phyloP scores from a whole-genome alignment of 2,888 invertebrate species.

The Cyclophora albipunctata region DNA sequence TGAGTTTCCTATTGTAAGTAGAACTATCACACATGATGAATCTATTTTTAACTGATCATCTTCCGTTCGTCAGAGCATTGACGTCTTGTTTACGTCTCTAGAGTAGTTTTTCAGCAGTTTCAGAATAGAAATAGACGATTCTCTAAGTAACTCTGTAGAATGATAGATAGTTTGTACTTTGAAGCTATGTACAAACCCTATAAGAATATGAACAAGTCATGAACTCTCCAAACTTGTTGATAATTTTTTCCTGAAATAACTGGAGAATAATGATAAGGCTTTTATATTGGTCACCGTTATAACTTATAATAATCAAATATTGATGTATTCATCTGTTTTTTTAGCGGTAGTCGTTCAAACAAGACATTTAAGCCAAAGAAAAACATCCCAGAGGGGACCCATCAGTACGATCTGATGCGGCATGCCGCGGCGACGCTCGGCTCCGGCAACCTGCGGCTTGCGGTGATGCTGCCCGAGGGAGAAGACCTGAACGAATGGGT shows the following conservation, averaged over 20 bases:
- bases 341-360: conserved; percentile 91
- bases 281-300: no score
- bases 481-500: conserved; percentile 99
- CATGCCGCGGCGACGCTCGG: conserved; percentile 99
- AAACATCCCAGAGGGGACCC: conserved; percentile 98
- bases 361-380: conserved; percentile 99
- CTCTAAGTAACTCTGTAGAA: no score
- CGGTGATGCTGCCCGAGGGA: conserved; percentile 97
- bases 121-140: conserved; percentile 9
- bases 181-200: no score
- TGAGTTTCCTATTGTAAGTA: conserved; percentile 82
- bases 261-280: no score
- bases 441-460: conserved; percentile 95
- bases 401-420: conserved; percentile 99
- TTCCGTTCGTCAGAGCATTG: conserved; percentile 34
- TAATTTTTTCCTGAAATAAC: no score
- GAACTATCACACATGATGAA: conserved; percentile 15
- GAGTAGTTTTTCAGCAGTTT: conserved; percentile 23
- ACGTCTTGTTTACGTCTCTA: conserved; percentile 56
- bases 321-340: conserved; percentile 12
- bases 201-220: no score
- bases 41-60: conserved; percentile 55
- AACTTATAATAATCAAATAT: no score
- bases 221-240: no score
- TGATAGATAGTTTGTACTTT: no score